Conservation (phyloP, 2,888 invertebrate genomes). For the Eristalinus aeneus region DNA sequence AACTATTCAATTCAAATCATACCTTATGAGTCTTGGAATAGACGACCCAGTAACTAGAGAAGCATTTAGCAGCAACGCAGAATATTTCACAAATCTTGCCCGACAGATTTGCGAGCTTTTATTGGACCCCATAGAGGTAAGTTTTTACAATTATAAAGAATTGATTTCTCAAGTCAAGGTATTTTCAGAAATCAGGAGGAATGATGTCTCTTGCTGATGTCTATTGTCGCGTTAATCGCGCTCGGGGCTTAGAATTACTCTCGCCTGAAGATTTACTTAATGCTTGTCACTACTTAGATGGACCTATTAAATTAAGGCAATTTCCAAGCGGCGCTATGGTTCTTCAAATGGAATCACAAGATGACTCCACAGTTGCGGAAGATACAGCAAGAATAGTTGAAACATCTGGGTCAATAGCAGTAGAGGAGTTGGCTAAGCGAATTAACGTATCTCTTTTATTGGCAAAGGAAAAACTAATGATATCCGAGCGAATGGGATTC, state of each 20-base stretch:
- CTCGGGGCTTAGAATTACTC: constrained; percentile 95
- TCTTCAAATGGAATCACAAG: constrained; percentile 89
- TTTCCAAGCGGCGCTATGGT: constrained; percentile 99
- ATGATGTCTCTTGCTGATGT: constrained; percentile 98
- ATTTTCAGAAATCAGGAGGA: constrained; percentile 90
- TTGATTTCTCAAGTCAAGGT: too few relatives aligned
- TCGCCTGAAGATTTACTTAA: constrained; percentile 98
- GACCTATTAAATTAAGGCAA: constrained; percentile 89
- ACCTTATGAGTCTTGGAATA: constrained; percentile 97
- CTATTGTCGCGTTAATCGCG: constrained; percentile 97
- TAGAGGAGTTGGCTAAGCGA: constrained; percentile 92
- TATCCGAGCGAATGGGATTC: constrained; percentile 92
- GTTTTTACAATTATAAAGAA: too few relatives aligned
- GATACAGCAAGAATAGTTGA: constrained; percentile 85
- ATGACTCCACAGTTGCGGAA: constrained; percentile 86
- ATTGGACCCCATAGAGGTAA: constrained; percentile 86
- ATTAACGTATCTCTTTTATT: constrained; percentile 93
- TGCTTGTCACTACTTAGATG: constrained; percentile 88
- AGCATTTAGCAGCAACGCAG: constrained; percentile 91
- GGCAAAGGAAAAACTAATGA: constrained; percentile 93
- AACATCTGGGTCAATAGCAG: constrained; percentile 87
- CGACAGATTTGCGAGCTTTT: constrained; percentile 92
- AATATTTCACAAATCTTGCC: constrained; percentile 92
- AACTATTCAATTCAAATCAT: constrained; percentile 97
- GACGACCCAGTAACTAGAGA: constrained; percentile 98